These are phyloP conservation scores for Okapia johnstoni DNA, from an alignment of 2,113 vertebrate species.

Conservation along the genomic window DNA sequence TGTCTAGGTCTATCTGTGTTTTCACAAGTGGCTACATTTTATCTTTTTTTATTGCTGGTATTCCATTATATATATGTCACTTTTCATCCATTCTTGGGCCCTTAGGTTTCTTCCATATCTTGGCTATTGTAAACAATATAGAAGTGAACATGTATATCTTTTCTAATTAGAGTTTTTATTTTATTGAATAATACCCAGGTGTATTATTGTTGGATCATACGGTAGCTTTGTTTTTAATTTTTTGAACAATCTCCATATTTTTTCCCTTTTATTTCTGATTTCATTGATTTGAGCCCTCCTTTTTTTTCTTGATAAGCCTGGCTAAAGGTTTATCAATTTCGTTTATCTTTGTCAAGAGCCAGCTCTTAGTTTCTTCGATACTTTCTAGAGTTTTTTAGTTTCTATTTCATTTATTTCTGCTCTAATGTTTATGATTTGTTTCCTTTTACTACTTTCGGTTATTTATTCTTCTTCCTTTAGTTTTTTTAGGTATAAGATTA, in stretches of 20 bases:
- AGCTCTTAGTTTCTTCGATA: not conserved
- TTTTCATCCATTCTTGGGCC: not conserved
- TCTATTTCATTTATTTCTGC: not conserved
- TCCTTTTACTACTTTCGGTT: not conserved
- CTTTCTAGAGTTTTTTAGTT: not conserved
- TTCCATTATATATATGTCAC: not conserved
- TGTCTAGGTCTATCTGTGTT: not conserved
- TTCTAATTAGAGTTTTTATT: not conserved
- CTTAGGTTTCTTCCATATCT: not conserved
- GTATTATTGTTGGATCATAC: not conserved
- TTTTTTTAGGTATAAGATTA: not conserved
- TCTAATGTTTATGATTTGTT: not conserved
- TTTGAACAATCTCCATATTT: not conserved
- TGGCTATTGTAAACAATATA: not conserved
- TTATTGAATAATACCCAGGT: not conserved
- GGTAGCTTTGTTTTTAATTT: not conserved
- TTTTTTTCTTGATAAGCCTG: not conserved
- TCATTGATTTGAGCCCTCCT: not conserved
- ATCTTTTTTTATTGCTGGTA: not conserved
- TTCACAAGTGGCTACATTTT: not conserved
- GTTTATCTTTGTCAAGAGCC: not conserved
- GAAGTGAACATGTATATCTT: not conserved
- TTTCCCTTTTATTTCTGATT: not conserved
- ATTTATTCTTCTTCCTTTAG: not conserved
- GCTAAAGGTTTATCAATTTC: not conserved